These are phyloP conservation scores for Machaerirhynchus nigripectus DNA, from an alignment of 2,113 vertebrate genomes.

Conservation along the genomic window DNA sequence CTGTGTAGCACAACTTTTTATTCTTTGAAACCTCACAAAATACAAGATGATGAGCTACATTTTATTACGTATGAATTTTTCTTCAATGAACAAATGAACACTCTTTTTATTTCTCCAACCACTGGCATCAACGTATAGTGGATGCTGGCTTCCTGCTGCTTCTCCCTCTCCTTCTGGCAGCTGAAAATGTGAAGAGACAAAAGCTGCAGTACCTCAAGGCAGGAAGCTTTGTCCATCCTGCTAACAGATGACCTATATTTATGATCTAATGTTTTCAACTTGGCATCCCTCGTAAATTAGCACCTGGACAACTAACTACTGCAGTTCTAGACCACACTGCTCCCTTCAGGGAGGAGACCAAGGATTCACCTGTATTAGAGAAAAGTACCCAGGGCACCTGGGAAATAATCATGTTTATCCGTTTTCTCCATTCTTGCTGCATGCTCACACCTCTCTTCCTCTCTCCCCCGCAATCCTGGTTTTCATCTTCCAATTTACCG, in stretches of 20 bases:
- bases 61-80: background rate
- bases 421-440: background rate
- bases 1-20: background rate
- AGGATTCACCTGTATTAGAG: background rate
- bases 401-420: background rate
- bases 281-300: background rate
- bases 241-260: background rate
- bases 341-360: background rate
- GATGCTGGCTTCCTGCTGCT: background rate
- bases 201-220: background rate
- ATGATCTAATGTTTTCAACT: background rate
- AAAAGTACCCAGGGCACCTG: background rate
- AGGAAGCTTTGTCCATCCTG: background rate
- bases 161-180: background rate
- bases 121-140: background rate
- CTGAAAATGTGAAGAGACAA: background rate
- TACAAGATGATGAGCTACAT: background rate
- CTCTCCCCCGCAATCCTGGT: background rate
- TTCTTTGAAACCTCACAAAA: background rate
- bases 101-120: background rate
- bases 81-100: background rate
- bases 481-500: slow-evolving; percentile 37
- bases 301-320: background rate
- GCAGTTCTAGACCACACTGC: background rate
- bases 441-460: background rate